A percentile compares a stretch with the other conserved stretches of the same genome.
phyloP scores from a whole-genome alignment of 1,140 invertebrate genomes.

The Delia radicum region DNA sequence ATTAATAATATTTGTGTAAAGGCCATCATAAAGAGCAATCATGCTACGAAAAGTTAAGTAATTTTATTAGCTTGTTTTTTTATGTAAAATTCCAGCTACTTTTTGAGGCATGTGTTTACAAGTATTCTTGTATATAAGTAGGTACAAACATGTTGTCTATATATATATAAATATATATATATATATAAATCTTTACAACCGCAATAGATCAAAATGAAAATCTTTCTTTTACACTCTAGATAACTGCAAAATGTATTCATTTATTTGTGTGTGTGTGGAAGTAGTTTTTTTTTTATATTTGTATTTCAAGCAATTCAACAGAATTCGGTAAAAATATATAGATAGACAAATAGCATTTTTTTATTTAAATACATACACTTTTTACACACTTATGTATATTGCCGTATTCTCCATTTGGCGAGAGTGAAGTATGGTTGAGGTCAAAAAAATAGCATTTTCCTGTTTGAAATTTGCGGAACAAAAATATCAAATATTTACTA shows the following conservation, averaged over 20 bases:
- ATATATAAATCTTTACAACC: neutral
- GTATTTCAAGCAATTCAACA: neutral
- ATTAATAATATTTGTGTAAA: too few species aligned
- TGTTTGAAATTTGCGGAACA: too few species aligned
- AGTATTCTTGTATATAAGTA: too few species aligned
- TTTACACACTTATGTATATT: neutral
- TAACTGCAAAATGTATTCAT: neutral
- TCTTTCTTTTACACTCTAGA: constrained; percentile 9
- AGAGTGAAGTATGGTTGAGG: neutral
- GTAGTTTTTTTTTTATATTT: neutral
- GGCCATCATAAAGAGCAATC: too few species aligned
- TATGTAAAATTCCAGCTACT: too few species aligned
- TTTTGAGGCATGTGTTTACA: too few species aligned
- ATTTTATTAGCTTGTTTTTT: too few species aligned
- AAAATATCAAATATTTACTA: too few species aligned
- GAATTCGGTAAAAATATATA: neutral
- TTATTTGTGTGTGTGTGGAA: neutral
- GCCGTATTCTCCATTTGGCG: neutral
- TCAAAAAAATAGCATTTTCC: neutral
- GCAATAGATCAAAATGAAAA: constrained; percentile 18
- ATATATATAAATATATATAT: too few species aligned
- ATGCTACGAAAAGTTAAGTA: too few species aligned
- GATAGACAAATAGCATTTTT: neutral
- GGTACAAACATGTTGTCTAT: too few species aligned
- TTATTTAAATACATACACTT: neutral